phyloP scores from a whole-genome alignment of 1,140 invertebrate species.

The Spodoptera frugiperda region DNA sequence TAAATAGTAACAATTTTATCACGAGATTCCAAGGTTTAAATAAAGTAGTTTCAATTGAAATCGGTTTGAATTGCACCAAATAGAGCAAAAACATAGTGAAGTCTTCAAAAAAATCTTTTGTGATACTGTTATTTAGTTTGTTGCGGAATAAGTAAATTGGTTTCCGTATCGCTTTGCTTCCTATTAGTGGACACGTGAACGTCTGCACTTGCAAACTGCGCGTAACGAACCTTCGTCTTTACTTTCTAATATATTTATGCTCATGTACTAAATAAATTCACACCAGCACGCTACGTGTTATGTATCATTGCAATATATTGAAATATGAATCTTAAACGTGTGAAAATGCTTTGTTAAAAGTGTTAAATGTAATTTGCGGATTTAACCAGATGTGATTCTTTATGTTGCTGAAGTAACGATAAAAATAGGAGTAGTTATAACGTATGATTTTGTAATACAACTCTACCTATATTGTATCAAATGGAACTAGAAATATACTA shows the following conservation, averaged over 20 bases:
- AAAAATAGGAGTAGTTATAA: background rate
- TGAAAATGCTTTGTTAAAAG: conserved; percentile 13
- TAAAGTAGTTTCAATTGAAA: background rate
- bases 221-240: conserved; percentile 41
- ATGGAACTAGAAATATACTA: background rate
- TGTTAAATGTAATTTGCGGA: conserved; percentile 13
- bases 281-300: conserved; percentile 30
- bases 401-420: background rate
- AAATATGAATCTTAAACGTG: conserved; percentile 18
- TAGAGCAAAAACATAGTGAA: conserved; percentile 6
- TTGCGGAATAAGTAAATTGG: conserved; percentile 27
- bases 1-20: background rate
- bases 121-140: background rate
- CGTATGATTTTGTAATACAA: background rate
- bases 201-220: conserved; percentile 37
- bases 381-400: conserved; percentile 11
- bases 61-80: conserved; percentile 5
- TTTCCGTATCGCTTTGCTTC: conserved; percentile 35
- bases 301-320: conserved; percentile 30
- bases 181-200: conserved; percentile 45
- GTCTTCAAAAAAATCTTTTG: conserved; percentile 23
- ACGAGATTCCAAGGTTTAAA: conserved; percentile 7
- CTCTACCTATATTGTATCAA: background rate
- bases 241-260: conserved; percentile 48
- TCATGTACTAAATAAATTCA: conserved; percentile 49